Evolutionary conservation across 2,113 vertebrate species (phyloP).

Genomic region (Balaeniceps rex): DNA sequence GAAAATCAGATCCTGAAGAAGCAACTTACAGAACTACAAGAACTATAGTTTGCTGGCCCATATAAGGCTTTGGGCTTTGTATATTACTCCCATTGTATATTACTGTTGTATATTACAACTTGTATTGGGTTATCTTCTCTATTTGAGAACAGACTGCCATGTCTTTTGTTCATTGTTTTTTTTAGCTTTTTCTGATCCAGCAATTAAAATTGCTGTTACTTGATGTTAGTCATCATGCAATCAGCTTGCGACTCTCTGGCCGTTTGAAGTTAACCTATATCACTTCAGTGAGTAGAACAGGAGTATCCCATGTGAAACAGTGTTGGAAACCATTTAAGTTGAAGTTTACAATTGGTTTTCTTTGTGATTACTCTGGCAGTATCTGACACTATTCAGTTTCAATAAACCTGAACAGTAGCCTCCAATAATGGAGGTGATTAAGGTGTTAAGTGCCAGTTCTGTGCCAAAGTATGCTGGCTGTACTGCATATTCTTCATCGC

Average conservation of each 20-base stretch:
- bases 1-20: not conserved
- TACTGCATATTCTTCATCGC: rapidly evolving
- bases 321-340: not conserved
- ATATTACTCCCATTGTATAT: not conserved
- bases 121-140: not conserved
- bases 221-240: not conserved
- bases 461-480: too few species aligned
- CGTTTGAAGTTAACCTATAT: not conserved
- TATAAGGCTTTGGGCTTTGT: not conserved
- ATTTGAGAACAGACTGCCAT: not conserved
- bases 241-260: not conserved
- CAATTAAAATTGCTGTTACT: not conserved
- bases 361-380: not conserved
- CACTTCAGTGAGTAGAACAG: not conserved
- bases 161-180: not conserved
- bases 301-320: not conserved
- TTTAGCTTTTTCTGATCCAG: not conserved
- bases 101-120: not conserved
- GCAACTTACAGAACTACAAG: not conserved
- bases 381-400: not conserved
- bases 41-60: not conserved
- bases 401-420: not conserved
- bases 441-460: not conserved
- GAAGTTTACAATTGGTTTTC: not conserved
- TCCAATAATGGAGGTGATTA: not conserved